Conservation (phyloP, 2,888 invertebrate species). For the Hedya salicella region DNA sequence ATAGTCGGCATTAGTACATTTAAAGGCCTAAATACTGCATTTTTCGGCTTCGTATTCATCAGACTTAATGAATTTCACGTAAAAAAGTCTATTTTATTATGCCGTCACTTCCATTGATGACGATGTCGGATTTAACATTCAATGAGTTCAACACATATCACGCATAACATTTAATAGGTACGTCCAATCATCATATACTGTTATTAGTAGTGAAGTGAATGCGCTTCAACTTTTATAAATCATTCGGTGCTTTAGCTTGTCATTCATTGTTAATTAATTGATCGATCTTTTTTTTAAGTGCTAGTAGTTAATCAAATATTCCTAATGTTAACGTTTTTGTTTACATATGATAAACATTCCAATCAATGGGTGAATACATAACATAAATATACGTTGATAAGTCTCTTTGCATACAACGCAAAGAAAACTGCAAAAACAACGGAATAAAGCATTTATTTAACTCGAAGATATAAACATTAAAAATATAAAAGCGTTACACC, state of each 20-base stretch:
- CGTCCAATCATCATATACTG: too few relatives aligned
- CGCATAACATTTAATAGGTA: too few relatives aligned
- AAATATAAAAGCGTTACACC: conserved; percentile 2
- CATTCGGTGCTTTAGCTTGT: too few relatives aligned
- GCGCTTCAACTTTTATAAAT: conserved; percentile 6
- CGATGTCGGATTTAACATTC: background rate
- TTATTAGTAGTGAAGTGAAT: background rate
- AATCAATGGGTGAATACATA: background rate
- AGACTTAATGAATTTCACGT: background rate
- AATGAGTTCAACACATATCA: conserved; percentile 7
- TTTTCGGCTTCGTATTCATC: background rate
- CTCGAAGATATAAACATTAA: conserved; percentile 22
- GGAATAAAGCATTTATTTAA: conserved; percentile 5
- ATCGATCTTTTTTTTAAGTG: too few relatives aligned
- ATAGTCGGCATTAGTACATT: conserved; percentile 25
- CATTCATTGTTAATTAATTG: too few relatives aligned
- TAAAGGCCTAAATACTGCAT: conserved; percentile 18
- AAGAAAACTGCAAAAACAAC: conserved; percentile 9
- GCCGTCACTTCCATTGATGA: background rate
- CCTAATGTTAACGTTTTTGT: too few relatives aligned
- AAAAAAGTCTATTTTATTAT: background rate
- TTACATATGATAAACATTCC: background rate
- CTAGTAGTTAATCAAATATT: too few relatives aligned
- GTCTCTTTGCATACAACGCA: conserved; percentile 6
- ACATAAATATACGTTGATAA: background rate